Evolutionary conservation across 2,888 invertebrate species (phyloP).

Genomic region (Metallyticus violacea): DNA sequence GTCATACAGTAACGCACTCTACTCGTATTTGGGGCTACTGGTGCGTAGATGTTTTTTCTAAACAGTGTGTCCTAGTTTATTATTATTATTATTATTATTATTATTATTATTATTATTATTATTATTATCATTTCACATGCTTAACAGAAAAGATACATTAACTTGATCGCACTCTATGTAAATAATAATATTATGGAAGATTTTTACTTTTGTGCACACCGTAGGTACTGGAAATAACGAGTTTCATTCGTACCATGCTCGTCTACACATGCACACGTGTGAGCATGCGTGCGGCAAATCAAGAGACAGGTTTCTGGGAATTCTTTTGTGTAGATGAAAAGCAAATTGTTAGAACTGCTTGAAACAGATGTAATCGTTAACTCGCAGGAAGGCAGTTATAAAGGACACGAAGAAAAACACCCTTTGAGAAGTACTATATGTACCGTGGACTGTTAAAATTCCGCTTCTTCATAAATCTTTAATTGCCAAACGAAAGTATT

Average conservation of each 20-base stretch:
- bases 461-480: not conserved
- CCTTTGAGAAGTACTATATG: not conserved
- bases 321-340: not conserved
- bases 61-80: too few species aligned
- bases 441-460: not conserved
- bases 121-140: too few species aligned
- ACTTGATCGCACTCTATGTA: too few species aligned
- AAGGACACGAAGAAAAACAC: not conserved
- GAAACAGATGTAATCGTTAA: not conserved
- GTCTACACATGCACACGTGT: not conserved
- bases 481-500: not conserved
- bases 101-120: too few species aligned
- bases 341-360: not conserved
- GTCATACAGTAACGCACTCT: too few species aligned
- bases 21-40: too few species aligned
- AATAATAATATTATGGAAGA: too few species aligned
- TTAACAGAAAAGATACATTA: too few species aligned
- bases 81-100: too few species aligned
- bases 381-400: not conserved
- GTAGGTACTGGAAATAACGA: not conserved
- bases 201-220: too few species aligned
- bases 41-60: too few species aligned
- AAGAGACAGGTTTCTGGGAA: not conserved
- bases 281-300: not conserved
- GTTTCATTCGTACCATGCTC: not conserved